Conservation (phyloP, 2,113 vertebrate species). For the Neolamprologus sp. region DNA sequence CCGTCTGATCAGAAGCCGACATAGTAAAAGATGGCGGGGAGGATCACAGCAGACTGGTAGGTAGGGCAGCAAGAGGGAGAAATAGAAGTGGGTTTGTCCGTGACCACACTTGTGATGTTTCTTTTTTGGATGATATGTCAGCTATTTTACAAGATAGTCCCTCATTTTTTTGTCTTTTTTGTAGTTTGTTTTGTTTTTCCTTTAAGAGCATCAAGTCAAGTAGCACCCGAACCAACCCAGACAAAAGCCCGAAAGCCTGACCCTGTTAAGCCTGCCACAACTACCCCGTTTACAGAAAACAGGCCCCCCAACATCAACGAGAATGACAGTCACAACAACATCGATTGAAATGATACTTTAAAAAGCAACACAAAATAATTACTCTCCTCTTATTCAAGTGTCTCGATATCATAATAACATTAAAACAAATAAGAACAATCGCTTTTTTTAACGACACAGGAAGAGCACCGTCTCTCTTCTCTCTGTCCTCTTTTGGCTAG, state of each 20-base stretch:
- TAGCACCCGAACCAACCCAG: conserved; percentile 54
- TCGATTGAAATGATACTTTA: conserved; percentile 63
- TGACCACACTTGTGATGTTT: conserved; percentile 32
- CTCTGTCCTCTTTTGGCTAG: conserved; percentile 62
- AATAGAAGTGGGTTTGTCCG: conserved; percentile 15
- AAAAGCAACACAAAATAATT: conserved; percentile 67
- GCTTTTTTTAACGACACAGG: conserved; percentile 38
- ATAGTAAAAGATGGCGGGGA: not conserved
- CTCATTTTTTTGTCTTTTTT: not conserved
- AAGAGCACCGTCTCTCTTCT: conserved; percentile 38
- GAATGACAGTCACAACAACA: conserved; percentile 55
- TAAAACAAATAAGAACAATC: conserved; percentile 65
- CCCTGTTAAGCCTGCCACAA: conserved; percentile 41
- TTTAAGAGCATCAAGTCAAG: conserved; percentile 35
- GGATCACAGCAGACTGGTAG: conserved; percentile 20
- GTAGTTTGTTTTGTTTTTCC: not conserved
- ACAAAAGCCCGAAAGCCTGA: conserved; percentile 33
- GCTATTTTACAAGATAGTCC: conserved; percentile 60
- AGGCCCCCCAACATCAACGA: conserved; percentile 44
- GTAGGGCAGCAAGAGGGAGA: not conserved
- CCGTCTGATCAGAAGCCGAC: conserved; percentile 4
- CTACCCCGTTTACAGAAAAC: conserved; percentile 38
- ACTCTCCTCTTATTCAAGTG: conserved; percentile 71
- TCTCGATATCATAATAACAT: conserved; percentile 64
- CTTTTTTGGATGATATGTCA: conserved; percentile 58